A percentile compares a stretch with the other conserved stretches of the same genome.
Evolutionary conservation across 1,140 invertebrate species (phyloP).

Genomic region (Drosophila kohkoa): DNA sequence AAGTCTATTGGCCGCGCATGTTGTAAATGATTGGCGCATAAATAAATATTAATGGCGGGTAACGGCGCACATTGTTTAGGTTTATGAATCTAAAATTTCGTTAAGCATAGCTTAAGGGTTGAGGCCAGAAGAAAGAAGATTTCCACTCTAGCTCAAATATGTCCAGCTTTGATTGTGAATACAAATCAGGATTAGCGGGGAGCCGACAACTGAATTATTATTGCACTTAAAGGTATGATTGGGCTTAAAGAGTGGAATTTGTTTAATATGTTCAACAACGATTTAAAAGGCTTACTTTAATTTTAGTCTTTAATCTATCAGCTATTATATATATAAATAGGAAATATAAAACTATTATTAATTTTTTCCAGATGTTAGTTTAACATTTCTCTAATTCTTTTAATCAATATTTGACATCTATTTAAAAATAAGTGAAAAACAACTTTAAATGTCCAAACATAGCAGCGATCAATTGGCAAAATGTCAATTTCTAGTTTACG

Average conservation of each 20-base stretch:
- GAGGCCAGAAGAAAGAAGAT: neutral
- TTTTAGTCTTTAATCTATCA: too few relatives aligned
- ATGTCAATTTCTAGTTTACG: constrained; percentile 17
- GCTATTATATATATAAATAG: too few relatives aligned
- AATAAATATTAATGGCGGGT: constrained; percentile 64
- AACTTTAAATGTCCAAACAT: neutral
- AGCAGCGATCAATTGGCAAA: neutral
- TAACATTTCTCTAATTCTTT: neutral
- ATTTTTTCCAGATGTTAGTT: neutral
- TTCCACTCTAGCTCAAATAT: neutral
- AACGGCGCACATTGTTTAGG: constrained; percentile 19
- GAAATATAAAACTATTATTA: too few relatives aligned
- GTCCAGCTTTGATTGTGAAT: constrained; percentile 7
- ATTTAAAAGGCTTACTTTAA: too few relatives aligned
- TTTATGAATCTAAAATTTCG: constrained; percentile 30
- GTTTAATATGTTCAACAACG: too few relatives aligned
- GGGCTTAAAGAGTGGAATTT: too few relatives aligned
- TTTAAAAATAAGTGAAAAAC: neutral
- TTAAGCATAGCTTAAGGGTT: constrained; percentile 29
- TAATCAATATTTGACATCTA: neutral
- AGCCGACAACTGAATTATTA: too few relatives aligned
- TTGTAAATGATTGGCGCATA: constrained; percentile 60
- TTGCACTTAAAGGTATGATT: too few relatives aligned
- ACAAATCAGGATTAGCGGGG: neutral
- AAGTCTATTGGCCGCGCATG: constrained; percentile 28